phyloP scores from a whole-genome alignment of 2,888 invertebrate genomes.

The Choreutis nemorana region DNA sequence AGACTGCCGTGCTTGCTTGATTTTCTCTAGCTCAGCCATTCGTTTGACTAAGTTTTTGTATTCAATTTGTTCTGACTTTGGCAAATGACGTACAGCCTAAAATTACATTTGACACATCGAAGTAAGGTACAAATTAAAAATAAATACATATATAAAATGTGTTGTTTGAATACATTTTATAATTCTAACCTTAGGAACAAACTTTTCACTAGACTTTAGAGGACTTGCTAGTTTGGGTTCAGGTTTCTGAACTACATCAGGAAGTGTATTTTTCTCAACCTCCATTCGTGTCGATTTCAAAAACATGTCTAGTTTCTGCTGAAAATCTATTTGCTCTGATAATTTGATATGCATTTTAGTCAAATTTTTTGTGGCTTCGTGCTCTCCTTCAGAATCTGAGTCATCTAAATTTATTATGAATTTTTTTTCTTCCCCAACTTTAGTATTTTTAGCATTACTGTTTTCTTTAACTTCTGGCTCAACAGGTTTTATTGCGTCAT shows the following conservation, averaged over 20 bases:
- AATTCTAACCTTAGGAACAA: conserved; percentile 47
- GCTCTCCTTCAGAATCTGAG: conserved; percentile 58
- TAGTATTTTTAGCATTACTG: conserved; percentile 12
- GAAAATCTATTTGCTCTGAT: conserved; percentile 47
- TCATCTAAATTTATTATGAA: conserved; percentile 52
- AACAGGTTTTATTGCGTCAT: too few species aligned
- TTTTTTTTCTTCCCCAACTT: conserved; percentile 34
- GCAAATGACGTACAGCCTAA: conserved; percentile 53
- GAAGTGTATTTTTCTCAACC: conserved; percentile 37
- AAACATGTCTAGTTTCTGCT: conserved; percentile 48
- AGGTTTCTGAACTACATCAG: conserved; percentile 33
- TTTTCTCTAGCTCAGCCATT: conserved; percentile 57
- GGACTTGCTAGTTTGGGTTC: conserved; percentile 5
- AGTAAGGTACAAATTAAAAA: background rate
- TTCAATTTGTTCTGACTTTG: conserved; percentile 56
- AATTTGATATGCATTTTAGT: conserved; percentile 59
- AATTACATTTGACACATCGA: conserved; percentile 15
- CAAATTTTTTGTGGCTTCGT: conserved; percentile 58
- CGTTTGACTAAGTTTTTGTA: conserved; percentile 52
- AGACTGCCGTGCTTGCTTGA: conserved; percentile 45
- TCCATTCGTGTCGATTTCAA: conserved; percentile 50
- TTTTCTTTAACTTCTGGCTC: conserved; percentile 11
- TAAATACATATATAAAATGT: conserved; percentile 2
- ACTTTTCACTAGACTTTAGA: conserved; percentile 36
- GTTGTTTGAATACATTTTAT: conserved; percentile 1